Percentiles rank a stretch among this genome's conserved stretches.
Conservation (phyloP, 2,888 invertebrate species). For the Polydrusus tereticollis region DNA sequence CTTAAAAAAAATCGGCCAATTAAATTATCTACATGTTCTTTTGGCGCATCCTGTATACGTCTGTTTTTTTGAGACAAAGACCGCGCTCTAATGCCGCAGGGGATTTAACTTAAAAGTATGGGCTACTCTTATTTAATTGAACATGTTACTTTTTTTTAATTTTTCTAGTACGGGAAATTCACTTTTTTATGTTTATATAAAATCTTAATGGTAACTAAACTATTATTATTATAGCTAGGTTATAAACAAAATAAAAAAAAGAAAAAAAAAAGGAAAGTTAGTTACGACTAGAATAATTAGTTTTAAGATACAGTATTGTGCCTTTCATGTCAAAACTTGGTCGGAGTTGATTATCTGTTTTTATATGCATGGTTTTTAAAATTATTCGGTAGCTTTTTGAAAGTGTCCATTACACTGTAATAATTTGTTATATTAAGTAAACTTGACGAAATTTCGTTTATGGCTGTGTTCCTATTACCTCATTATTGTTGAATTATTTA, state of each 20-base stretch:
- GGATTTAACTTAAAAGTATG: too few relatives aligned
- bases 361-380: neutral
- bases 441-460: conserved; percentile 14
- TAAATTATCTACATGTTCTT: too few relatives aligned
- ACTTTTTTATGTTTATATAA: neutral
- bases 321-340: conserved; percentile 7
- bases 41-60: too few relatives aligned
- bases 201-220: neutral
- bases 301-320: conserved; percentile 18
- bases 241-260: neutral
- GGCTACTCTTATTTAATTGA: too few relatives aligned
- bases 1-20: too few relatives aligned
- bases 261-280: neutral
- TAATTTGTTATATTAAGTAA: neutral
- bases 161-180: neutral
- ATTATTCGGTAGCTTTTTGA: neutral
- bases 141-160: neutral
- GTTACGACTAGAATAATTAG: conserved; percentile 4
- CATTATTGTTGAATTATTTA: conserved; percentile 14
- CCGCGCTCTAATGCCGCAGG: too few relatives aligned
- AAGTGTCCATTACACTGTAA: conserved; percentile 6
- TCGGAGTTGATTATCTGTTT: too few relatives aligned
- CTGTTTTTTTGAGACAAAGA: too few relatives aligned
- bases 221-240: neutral
- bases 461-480: conserved; percentile 34